These are phyloP conservation scores for Fabriciana adippe DNA, from an alignment of 2,888 invertebrate species.

Conservation along the genomic window DNA sequence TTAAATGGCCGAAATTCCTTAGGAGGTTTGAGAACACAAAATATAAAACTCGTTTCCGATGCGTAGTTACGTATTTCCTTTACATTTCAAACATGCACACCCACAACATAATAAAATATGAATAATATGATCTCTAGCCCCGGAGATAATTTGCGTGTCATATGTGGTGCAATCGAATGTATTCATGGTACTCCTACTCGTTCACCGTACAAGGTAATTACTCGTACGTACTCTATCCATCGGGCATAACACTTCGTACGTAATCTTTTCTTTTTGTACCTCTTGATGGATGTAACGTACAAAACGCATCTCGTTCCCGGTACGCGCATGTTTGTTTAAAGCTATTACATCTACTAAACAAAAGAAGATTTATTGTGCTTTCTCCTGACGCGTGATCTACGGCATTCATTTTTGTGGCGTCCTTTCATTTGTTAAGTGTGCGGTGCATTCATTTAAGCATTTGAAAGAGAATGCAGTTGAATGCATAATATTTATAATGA, in stretches of 20 bases:
- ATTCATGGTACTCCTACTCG: constrained; percentile 27
- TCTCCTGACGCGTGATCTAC: constrained; percentile 63
- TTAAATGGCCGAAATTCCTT: constrained; percentile 19
- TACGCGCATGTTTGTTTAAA: constrained; percentile 49
- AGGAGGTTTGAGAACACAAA: constrained; percentile 12
- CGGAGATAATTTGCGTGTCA: constrained; percentile 27
- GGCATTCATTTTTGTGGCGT: constrained; percentile 54
- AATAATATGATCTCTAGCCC: constrained; percentile 28
- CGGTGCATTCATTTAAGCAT: constrained; percentile 42
- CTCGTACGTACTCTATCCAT: constrained; percentile 19
- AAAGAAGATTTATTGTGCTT: constrained; percentile 70
- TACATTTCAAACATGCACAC: constrained; percentile 21
- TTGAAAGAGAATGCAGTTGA: constrained; percentile 65
- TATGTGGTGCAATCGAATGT: constrained; percentile 29
- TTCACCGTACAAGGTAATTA: constrained; percentile 31
- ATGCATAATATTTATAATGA: constrained; percentile 51
- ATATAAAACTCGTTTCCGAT: constrained; percentile 22
- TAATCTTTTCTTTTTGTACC: constrained; percentile 29
- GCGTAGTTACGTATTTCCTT: constrained; percentile 19
- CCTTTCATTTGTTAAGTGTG: constrained; percentile 59
- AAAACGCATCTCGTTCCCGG: constrained; percentile 40
- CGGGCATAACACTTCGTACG: constrained; percentile 20
- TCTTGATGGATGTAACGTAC: constrained; percentile 34
- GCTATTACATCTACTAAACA: constrained; percentile 61
- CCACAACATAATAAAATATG: constrained; percentile 21